Evolutionary conservation across 2,888 invertebrate genomes (phyloP), one percentile per base, ranked within the genome.

Genomic region (Drosophila birchii): DNA sequence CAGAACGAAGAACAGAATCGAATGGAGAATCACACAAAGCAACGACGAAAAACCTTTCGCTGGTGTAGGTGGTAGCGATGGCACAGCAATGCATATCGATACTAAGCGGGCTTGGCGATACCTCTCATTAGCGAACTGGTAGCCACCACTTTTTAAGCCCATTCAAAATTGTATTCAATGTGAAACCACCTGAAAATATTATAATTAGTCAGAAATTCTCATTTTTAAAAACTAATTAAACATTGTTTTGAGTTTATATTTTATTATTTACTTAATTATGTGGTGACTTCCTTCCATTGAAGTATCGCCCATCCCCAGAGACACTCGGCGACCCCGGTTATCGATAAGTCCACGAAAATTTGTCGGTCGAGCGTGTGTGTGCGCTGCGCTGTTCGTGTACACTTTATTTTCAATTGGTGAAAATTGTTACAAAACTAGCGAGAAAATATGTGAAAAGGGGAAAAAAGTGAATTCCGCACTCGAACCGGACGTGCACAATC

Each of bases 361-460:
- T 69, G 32, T 57, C 43, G 56, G 57, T 49, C 69, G 69, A 69
- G 58, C 69, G 69, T 70, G 69, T 70, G 69, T 73, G 71, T 55
- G 63, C 58, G 72, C 62, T 71, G 60, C 51, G 59, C 58, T 45
- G 71, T 67, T 66, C 78, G 74, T 78, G 76, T 71, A 74, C 79
- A 82, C 62, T 69, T 70, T 72, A 74, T 72, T 84, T 81, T 76
- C 68, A 74, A 77, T 73, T 78, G 69, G 63, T 76, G 71, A 72
- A 78, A 82, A 79, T 71, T 84, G 75, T 80, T 86, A 74, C 79
- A 80, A 81, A 80, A 86, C 75, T 78, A 63, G 66, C 67, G 41
- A 67, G 68, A 61, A 76, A 82, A 74, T 75, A 78, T 76, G 80
- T 76, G 60, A 77, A 79, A 73, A 72, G 32, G 55, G 14, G 26